These are phyloP conservation scores for Amiota communis DNA, from an alignment of 2,888 invertebrate species.

Conservation along the genomic window DNA sequence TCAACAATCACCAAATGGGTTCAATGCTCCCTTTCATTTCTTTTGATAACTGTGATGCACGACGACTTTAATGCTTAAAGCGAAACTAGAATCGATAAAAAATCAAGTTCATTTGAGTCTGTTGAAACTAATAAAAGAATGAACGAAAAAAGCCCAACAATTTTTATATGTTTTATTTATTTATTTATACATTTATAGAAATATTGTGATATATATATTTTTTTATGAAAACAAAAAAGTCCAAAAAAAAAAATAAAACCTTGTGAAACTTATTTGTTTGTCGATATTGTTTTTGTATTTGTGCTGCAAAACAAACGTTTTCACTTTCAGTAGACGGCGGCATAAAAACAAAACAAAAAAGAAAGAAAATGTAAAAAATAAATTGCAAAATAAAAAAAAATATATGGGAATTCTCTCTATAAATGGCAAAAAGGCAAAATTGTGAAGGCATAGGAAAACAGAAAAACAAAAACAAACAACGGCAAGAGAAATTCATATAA, in stretches of 20 bases:
- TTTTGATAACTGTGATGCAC: too few relatives aligned
- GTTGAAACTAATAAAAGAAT: too few relatives aligned
- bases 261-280: neutral
- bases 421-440: neutral
- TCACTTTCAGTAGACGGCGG: slow-evolving; percentile 23
- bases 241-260: neutral
- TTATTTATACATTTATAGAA: neutral
- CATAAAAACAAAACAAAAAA: neutral
- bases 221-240: too few relatives aligned
- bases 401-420: neutral
- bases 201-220: neutral
- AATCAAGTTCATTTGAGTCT: slow-evolving; percentile 14
- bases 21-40: too few relatives aligned
- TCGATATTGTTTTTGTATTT: neutral
- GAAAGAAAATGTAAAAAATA: neutral
- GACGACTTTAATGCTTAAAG: too few relatives aligned
- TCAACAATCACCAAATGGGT: too few relatives aligned
- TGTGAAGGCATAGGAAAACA: slow-evolving; percentile 20
- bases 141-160: neutral
- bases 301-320: neutral
- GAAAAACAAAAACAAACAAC: neutral
- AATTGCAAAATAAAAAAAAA: neutral
- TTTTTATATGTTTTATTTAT: neutral
- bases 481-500: neutral
- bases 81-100: slow-evolving; percentile 4